phyloP scores from a whole-genome alignment of 64 coral and sea anemone species.

The Catalaphyllia jardinei region DNA sequence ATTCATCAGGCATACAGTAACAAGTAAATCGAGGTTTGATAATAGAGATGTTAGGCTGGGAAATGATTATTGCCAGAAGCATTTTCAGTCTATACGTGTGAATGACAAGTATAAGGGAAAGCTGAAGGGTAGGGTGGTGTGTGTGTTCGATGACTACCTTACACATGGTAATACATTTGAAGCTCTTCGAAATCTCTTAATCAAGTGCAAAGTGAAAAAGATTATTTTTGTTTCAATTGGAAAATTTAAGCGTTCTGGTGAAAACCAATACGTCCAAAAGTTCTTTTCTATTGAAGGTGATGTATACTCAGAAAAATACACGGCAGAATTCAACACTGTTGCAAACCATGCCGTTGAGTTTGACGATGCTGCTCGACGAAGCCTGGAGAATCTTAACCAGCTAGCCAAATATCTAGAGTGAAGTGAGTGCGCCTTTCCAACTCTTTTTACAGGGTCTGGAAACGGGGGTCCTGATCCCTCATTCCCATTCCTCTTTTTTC shows the following conservation, averaged over 20 bases:
- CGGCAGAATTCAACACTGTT: background rate
- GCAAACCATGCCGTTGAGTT: background rate
- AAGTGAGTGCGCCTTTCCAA: background rate
- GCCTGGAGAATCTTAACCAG: slow-evolving; percentile 4
- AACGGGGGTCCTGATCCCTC: too few species aligned
- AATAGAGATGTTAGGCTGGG: background rate
- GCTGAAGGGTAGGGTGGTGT: slow-evolving; percentile 58
- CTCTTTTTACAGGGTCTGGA: too few species aligned
- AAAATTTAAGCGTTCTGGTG: background rate
- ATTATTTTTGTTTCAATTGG: slow-evolving; percentile 75
- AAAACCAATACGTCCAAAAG: background rate
- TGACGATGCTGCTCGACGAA: slow-evolving; percentile 25
- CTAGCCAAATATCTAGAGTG: slow-evolving; percentile 1
- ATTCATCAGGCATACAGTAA: slow-evolving; percentile 36
- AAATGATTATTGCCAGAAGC: slow-evolving; percentile 46
- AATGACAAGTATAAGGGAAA: slow-evolving; percentile 33
- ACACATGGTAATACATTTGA: slow-evolving; percentile 55
- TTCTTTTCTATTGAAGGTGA: slow-evolving; percentile 19
- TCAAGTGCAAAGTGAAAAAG: slow-evolving; percentile 45
- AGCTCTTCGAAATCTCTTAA: slow-evolving; percentile 41
- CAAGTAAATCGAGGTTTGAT: slow-evolving; percentile 33
- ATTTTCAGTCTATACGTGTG: slow-evolving; percentile 49
- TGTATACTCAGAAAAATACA: background rate
- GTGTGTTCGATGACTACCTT: slow-evolving; percentile 66
- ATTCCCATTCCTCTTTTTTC: too few species aligned